Percentiles rank a stretch among this genome's conserved stretches.
phyloP scores from a whole-genome alignment of 2,888 invertebrate genomes.

The Sinhomidia bicolor region DNA sequence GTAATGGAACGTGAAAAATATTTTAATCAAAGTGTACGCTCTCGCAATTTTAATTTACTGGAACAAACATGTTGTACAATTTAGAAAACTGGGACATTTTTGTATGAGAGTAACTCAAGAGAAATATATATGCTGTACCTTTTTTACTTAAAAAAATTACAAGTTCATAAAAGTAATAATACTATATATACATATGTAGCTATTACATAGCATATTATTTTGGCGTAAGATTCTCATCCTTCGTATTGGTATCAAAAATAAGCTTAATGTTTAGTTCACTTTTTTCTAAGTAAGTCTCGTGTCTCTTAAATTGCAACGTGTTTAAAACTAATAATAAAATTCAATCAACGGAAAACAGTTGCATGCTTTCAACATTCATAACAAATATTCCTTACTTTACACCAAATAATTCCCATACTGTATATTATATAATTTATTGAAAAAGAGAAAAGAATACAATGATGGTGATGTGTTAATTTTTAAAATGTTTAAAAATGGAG shows the following conservation, averaged over 20 bases:
- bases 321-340: no score
- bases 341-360: not conserved
- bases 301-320: not conserved
- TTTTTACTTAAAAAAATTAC: slow-evolving; percentile 39
- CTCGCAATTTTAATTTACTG: slow-evolving; percentile 53
- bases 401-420: not conserved
- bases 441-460: not conserved
- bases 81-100: slow-evolving; percentile 44
- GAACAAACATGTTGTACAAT: slow-evolving; percentile 53
- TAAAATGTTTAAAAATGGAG: not conserved
- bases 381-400: not conserved
- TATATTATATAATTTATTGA: not conserved
- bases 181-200: not conserved
- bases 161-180: not conserved
- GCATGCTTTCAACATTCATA: slow-evolving; percentile 13
- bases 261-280: no score
- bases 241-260: not conserved
- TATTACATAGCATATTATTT: not conserved
- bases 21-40: slow-evolving; percentile 42
- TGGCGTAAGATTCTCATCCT: not conserved
- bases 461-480: not conserved
- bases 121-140: slow-evolving; percentile 14
- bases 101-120: slow-evolving; percentile 23
- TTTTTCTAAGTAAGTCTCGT: not conserved
- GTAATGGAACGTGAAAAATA: slow-evolving; percentile 12